Percentiles rank a stretch among this genome's conserved stretches.
These are phyloP conservation scores for Vulpes ferrilata DNA, from an alignment of 2,113 vertebrate species.

Conservation along the genomic window DNA sequence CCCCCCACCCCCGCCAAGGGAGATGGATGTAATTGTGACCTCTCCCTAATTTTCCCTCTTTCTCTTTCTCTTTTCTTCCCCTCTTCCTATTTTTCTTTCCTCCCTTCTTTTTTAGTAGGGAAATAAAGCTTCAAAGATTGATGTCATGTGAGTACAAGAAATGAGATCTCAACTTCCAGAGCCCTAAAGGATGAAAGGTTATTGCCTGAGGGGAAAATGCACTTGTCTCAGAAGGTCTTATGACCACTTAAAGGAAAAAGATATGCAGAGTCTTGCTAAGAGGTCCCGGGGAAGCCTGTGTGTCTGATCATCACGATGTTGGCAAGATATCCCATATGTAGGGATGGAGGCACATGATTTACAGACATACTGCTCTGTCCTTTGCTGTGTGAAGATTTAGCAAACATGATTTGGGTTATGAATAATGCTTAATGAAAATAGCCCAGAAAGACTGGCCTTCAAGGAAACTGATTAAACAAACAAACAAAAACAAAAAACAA, in stretches of 20 bases:
- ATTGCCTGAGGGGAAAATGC: background rate
- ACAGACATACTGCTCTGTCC: background rate
- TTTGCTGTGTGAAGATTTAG: background rate
- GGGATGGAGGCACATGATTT: rapidly evolving
- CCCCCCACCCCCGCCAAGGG: background rate
- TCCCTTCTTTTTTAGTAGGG: background rate
- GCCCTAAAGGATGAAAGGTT: background rate
- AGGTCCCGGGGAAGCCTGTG: background rate
- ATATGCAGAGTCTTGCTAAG: background rate
- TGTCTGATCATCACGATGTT: rapidly evolving
- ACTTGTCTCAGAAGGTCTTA: background rate
- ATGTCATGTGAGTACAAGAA: background rate
- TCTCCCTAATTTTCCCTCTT: background rate
- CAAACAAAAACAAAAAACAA: too few relatives aligned
- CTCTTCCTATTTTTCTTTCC: background rate
- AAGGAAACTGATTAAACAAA: background rate
- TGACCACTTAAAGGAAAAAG: background rate
- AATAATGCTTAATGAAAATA: background rate
- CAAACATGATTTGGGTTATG: background rate
- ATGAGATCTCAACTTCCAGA: background rate
- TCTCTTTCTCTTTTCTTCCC: too few relatives aligned
- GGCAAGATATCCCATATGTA: background rate
- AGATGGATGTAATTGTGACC: background rate
- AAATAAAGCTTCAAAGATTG: constrained; percentile 44
- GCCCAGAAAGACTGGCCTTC: background rate